Conservation (phyloP, 2,888 invertebrate species). For the Ophraella communa region DNA sequence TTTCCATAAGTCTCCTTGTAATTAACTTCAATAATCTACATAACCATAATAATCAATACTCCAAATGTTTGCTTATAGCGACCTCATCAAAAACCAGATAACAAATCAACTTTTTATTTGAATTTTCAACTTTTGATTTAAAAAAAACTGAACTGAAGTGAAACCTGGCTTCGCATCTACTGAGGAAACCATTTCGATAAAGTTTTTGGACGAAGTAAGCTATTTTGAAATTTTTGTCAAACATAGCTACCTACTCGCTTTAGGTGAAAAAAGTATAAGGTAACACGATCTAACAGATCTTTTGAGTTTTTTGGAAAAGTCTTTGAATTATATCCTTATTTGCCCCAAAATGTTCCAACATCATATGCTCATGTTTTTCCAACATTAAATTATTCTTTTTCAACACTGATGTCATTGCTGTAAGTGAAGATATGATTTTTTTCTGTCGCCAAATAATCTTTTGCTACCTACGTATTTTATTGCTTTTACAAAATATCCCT, state of each 20-base stretch:
- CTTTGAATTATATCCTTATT: too few relatives aligned
- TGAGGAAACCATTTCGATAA: slow-evolving; percentile 29
- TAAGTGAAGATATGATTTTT: too few relatives aligned
- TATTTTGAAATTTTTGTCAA: slow-evolving; percentile 8
- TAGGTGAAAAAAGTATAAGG: slow-evolving; percentile 16
- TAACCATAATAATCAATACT: slow-evolving; percentile 37
- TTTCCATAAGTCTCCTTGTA: slow-evolving; percentile 29
- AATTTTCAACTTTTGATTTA: slow-evolving; percentile 20
- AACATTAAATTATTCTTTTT: too few relatives aligned
- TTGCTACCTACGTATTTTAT: too few relatives aligned
- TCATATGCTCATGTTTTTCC: too few relatives aligned
- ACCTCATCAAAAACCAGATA: slow-evolving; percentile 36
- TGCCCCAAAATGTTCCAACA: too few relatives aligned
- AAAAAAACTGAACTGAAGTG: slow-evolving; percentile 29
- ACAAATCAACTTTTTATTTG: slow-evolving; percentile 22
- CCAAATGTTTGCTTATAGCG: slow-evolving; percentile 14
- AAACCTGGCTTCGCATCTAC: slow-evolving; percentile 33
- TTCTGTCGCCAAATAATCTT: too few relatives aligned
- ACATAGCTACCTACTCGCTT: slow-evolving; percentile 25
- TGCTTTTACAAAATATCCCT: too few relatives aligned
- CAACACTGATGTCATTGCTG: too few relatives aligned
- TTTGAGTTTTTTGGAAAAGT: too few relatives aligned
- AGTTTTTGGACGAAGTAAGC: slow-evolving; percentile 30
- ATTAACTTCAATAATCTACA: slow-evolving; percentile 33
- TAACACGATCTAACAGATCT: too few relatives aligned